These are phyloP conservation scores for Phortica okadai DNA, from an alignment of 2,888 invertebrate genomes.

Conservation along the genomic window DNA sequence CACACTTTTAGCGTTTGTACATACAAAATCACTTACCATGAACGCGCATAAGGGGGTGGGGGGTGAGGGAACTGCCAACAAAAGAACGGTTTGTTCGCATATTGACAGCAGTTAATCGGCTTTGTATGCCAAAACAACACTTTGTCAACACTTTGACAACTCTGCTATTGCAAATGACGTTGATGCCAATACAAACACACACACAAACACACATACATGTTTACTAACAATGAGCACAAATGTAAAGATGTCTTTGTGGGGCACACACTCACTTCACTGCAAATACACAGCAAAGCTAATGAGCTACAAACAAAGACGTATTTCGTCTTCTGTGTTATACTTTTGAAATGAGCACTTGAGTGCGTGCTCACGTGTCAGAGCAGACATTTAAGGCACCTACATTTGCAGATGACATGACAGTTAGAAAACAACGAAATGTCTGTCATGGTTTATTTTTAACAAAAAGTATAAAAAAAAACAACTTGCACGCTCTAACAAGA, in stretches of 20 bases:
- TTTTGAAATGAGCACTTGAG: neutral
- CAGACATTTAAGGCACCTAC: neutral
- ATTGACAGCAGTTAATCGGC: neutral
- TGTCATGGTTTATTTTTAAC: neutral
- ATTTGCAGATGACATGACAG: neutral
- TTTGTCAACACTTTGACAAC: neutral
- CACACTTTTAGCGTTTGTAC: too few species aligned
- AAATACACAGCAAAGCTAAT: conserved; percentile 1
- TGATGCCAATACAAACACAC: neutral
- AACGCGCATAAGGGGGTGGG: too few species aligned
- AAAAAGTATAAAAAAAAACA: neutral
- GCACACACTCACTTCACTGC: neutral
- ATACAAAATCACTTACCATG: too few species aligned
- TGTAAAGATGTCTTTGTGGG: neutral
- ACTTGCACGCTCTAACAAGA: too few species aligned
- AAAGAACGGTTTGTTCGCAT: too few species aligned
- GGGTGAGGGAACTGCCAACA: too few species aligned
- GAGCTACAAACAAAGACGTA: conserved; percentile 16
- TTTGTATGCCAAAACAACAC: neutral
- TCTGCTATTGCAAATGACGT: neutral
- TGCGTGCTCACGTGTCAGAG: neutral
- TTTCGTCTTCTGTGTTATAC: neutral
- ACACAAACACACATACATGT: neutral
- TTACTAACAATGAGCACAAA: neutral
- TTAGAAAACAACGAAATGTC: conserved; percentile 1